phyloP scores from a whole-genome alignment of 2,888 invertebrate genomes.

The Didymodactylos carnosus region DNA sequence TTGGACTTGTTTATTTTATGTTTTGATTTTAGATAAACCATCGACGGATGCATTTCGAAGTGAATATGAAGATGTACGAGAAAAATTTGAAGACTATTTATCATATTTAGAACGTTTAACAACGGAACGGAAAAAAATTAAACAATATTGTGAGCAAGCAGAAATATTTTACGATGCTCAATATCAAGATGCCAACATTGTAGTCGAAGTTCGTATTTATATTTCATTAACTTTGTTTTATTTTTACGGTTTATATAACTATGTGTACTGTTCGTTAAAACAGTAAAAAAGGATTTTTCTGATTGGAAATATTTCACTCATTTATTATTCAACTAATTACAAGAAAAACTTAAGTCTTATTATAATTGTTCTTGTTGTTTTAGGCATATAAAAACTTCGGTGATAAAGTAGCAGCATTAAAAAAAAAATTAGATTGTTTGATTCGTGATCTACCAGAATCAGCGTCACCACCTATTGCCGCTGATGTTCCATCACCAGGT shows the following conservation, averaged over 20 bases:
- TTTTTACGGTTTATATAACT: too few species aligned
- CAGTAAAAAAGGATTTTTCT: too few species aligned
- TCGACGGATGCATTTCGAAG: background rate
- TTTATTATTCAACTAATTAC: too few species aligned
- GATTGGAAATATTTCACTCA: too few species aligned
- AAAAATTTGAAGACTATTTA: constrained; percentile 3
- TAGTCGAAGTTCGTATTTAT: background rate
- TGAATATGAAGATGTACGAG: constrained; percentile 5
- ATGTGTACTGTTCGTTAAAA: too few species aligned
- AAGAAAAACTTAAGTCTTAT: too few species aligned
- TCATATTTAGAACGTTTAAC: background rate
- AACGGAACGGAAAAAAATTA: background rate
- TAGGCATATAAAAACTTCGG: constrained; percentile 10
- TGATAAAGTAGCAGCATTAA: constrained; percentile 8
- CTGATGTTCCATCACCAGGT: background rate
- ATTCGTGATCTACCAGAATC: background rate
- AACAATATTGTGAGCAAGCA: background rate
- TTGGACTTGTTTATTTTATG: too few species aligned
- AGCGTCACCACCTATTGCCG: background rate
- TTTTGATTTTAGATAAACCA: background rate
- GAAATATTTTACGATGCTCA: constrained; percentile 14
- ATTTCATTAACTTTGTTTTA: background rate
- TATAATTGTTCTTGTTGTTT: background rate
- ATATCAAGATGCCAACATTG: constrained; percentile 12
- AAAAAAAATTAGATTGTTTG: constrained; percentile 8